A percentile compares a stretch with the other conserved stretches of the same genome.
Evolutionary conservation across 1,140 invertebrate genomes (phyloP).

Genomic region (Camponotus pennsylvanicus): DNA sequence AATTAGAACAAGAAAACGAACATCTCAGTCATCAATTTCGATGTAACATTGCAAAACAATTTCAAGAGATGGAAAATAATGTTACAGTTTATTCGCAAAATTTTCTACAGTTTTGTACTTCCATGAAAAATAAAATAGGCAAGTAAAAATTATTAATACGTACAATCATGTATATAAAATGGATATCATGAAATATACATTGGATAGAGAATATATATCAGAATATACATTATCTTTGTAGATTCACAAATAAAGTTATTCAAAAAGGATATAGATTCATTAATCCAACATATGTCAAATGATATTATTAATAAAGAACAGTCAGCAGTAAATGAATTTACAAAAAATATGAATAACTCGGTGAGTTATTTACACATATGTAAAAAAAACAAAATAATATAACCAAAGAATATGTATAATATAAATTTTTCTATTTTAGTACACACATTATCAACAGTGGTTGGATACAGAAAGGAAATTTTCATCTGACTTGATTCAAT

Average conservation of each 20-base stretch:
- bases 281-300: slow-evolving; percentile 73
- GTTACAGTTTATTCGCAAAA: slow-evolving; percentile 75
- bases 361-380: slow-evolving; percentile 71
- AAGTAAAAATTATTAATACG: slow-evolving; percentile 52
- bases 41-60: slow-evolving; percentile 72
- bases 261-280: slow-evolving; percentile 69
- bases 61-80: slow-evolving; percentile 78
- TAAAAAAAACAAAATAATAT: slow-evolving; percentile 14
- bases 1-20: slow-evolving; percentile 81
- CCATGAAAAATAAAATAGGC: slow-evolving; percentile 78
- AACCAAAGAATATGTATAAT: slow-evolving; percentile 22
- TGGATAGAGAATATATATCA: background rate
- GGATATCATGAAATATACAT: slow-evolving; percentile 27
- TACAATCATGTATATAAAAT: background rate
- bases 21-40: slow-evolving; percentile 78
- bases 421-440: slow-evolving; percentile 69
- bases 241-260: slow-evolving; percentile 67
- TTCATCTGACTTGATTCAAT: slow-evolving; percentile 68
- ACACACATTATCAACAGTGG: slow-evolving; percentile 76
- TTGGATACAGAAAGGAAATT: slow-evolving; percentile 72
- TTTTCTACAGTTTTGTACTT: slow-evolving; percentile 76
- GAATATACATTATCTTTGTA: slow-evolving; percentile 20
- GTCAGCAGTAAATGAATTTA: slow-evolving; percentile 66
- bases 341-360: slow-evolving; percentile 68
- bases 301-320: slow-evolving; percentile 70